phyloP scores from a whole-genome alignment of 2,113 vertebrate species.

The Marmota monax region DNA sequence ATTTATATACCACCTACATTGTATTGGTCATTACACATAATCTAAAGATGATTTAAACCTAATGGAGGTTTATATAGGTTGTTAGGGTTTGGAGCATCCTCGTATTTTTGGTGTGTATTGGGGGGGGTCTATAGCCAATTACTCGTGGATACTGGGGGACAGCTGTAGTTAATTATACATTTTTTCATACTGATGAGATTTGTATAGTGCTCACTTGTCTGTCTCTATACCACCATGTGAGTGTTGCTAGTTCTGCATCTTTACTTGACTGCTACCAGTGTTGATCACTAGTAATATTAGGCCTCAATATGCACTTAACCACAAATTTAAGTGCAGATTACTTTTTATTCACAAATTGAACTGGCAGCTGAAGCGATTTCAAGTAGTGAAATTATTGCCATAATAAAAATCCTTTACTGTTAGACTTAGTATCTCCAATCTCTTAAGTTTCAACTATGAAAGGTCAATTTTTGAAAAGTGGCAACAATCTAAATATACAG shows the following conservation, averaged over 20 bases:
- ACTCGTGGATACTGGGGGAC: neutral
- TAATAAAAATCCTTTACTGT: neutral
- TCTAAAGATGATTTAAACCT: neutral
- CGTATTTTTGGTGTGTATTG: too few relatives aligned
- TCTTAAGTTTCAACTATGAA: neutral
- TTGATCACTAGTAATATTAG: neutral
- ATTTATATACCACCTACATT: neutral
- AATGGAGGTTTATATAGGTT: neutral
- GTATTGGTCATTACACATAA: neutral
- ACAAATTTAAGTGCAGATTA: conserved; percentile 29
- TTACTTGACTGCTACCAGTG: neutral
- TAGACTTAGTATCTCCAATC: neutral
- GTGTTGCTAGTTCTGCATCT: neutral
- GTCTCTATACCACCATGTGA: neutral
- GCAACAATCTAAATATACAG: neutral
- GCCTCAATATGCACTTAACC: neutral
- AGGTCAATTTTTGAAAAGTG: neutral
- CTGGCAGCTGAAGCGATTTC: neutral
- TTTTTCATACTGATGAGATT: neutral
- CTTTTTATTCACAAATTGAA: conserved; percentile 20
- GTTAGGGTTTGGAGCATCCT: neutral
- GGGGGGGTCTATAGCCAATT: too few relatives aligned
- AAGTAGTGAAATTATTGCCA: conserved; percentile 15
- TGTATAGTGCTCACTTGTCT: neutral
- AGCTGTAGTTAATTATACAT: neutral